Base-by-base conservation (phyloP, 2,797 vertebrate genomes). In the Triplophysa yarkandensis region DNA sequence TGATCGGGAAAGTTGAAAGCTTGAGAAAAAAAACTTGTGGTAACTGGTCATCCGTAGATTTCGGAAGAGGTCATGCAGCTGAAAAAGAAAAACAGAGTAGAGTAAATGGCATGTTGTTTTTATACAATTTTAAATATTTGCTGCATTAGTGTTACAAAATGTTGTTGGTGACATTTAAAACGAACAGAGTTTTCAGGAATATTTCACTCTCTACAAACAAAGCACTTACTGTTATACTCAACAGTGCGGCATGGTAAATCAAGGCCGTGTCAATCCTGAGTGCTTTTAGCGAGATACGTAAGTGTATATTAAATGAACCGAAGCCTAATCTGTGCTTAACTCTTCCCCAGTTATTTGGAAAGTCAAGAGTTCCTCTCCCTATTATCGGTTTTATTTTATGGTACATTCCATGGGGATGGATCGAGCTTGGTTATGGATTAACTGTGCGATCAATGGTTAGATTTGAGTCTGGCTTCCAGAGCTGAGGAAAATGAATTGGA, bases 351-450 rank as follows among this genome's bases (percentile, higher is more conserved):
- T 89, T 92, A 93, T 93, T 93, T 92, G 92, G 87, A 86, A 82
- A 94, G 93, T 95, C 93, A 93, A 94, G 92, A 94, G 92, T 93
- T 92, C 91, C 91, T 85, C 68, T 91, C 88, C 89, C 92, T 89
- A 91, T 93, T 94, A 94, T 95, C 87, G 88, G 91, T 93, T 94
- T 94, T 86, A 83, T 95, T 88, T 94, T 90, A 86, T 87, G 88
- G 86, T 90, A 90, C 90, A 83, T 94, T 95, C 90, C 89, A 84
- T 82, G 88, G 92, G 92, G 92, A 92, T 87, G 90, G 92, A 92
- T 93, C 93, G 94, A 92, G 93, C 93, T 92, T 93, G 91, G 94
- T 95, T 96, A 97, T 97, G 94, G 95, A 98, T 97, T 98, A 98
- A 95, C 90, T 90, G 88, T 79, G 86, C 92, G 92, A 97, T 98